Base-by-base conservation (phyloP, 1,140 invertebrate genomes). In the Pseudoatta argentina region DNA sequence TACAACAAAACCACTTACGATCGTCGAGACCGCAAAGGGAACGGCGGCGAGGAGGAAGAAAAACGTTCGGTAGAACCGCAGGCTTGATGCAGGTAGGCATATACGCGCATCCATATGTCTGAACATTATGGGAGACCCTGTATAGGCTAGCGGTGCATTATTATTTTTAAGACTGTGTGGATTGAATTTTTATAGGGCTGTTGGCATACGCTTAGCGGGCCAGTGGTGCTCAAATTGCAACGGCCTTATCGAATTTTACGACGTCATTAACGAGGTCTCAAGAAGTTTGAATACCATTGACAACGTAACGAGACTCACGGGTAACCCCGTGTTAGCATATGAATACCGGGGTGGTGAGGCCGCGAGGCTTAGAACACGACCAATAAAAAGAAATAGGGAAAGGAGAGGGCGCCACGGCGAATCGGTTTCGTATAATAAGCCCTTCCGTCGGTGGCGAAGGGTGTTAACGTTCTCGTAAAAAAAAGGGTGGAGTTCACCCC, bases 111-210 rank as follows among this genome's bases (percentile, higher is more conserved):
- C 61, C 76, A 72, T 88, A 82, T 57, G 77, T 86, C 87, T 72
- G 64, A 76, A 71, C 83, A 86, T 89, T 91, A 91, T 83, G 78
- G 87, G 72, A 39, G 34, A 87, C 78, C 81, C 69, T 86, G 55
- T 89, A 90, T 81, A 87, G 86, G 75, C 86, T 86, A 91, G 89
- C 88, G 91, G 76, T 89, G 86, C 91, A 79, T 92, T 92, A 92
- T 92, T 91, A 92, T 92, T 92, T 91, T 91, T 89, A 91, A 91
- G 90, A 86, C 87, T 90, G 87, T 86, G 79, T 72, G 89, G 89
- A 92, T 91, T 92, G 91, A 92, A 92, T 92, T 91, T 92, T 92
- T 92, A 92, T 91, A 92, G 91, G 91, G 86, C 85, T 89, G 87
- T 91, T 91, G 91, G 55, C 86, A 87, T 91, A 88, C 86, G 86